Conservation (phyloP, 2,888 invertebrate species). For the Callyntrura sp. region DNA sequence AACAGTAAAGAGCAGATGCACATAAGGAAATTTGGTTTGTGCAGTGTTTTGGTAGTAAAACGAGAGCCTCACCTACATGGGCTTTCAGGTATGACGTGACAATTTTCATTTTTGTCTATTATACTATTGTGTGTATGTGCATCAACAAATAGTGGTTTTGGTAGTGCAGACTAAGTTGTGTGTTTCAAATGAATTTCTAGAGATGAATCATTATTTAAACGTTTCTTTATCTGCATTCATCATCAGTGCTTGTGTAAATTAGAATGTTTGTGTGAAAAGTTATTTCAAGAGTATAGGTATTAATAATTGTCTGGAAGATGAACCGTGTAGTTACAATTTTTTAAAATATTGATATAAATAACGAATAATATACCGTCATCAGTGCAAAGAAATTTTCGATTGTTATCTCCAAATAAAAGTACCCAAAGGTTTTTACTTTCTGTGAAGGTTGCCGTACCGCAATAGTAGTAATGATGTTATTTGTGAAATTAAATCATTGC, state of each 20-base stretch:
- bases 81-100: slow-evolving; percentile 74
- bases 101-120: slow-evolving; percentile 55
- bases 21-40: slow-evolving; percentile 22
- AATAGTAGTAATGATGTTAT: background rate
- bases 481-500: background rate
- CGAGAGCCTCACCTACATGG: slow-evolving; percentile 65
- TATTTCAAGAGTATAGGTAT: background rate
- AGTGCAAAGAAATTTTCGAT: no score
- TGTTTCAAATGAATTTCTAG: background rate
- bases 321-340: background rate
- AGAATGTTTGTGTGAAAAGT: background rate
- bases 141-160: slow-evolving; percentile 19
- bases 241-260: slow-evolving; percentile 14
- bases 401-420: background rate
- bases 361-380: no score
- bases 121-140: background rate
- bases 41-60: slow-evolving; percentile 13
- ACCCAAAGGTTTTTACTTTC: slow-evolving; percentile 1
- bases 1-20: background rate
- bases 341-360: no score
- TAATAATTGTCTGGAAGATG: slow-evolving; percentile 41
- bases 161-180: background rate
- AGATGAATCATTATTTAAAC: background rate
- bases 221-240: slow-evolving; percentile 4
- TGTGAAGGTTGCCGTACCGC: background rate